Evolutionary conservation across 2,797 vertebrate genomes (phyloP), one percentile per base, ranked within the genome.

Genomic region (Oreortyx pictus): DNA sequence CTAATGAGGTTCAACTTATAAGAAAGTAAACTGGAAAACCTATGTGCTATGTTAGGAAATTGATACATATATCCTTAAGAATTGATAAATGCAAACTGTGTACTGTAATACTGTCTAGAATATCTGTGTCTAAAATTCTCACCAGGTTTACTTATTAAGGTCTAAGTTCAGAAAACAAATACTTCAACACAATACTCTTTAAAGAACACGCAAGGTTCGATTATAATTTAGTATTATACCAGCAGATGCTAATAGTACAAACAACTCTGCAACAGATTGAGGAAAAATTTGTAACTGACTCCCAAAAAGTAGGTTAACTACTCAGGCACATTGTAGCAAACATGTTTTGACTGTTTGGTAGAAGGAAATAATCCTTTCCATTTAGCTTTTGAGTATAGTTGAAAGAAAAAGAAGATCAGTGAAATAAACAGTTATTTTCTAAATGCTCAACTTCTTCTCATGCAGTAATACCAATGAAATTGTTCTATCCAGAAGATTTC

Each of bases 11-110:
- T 14, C 39, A 41, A 41, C 39, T 41, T 41, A 54, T 47, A 74
- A 88, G 68, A 90, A 91, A 82, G 6, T 81, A 80, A 75, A 2
- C 14, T 83, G 62, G 65, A 22, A 91, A 85, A 88, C 72, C 70
- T 74, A 6, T 31, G 8, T 74, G 5, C 9, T 82, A 4, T 60
- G 33, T 87, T 93, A 49, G 79, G 76, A 78, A 85, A 75, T 22
- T 56, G 33, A 72, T 57, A 27, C 4, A 19, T 41, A 41, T 5
- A 54, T 57, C 71, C 52, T 83, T 59, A 91, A 22, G 35, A 52
- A 91, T 79, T 80, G 22, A 9, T 33, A 74, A 86, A 64, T 13
- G 56, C 29, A 62, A 77, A 31, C 10, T 80, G 37, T 4, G 37
- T 37, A 37, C 9, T 10, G 11, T 37, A 37, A 37, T 37, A 37